A percentile compares a stretch with the other conserved stretches of the same genome.
Evolutionary conservation across 2,113 vertebrate genomes (phyloP).

Genomic region (Acrocephalus arundinaceus): DNA sequence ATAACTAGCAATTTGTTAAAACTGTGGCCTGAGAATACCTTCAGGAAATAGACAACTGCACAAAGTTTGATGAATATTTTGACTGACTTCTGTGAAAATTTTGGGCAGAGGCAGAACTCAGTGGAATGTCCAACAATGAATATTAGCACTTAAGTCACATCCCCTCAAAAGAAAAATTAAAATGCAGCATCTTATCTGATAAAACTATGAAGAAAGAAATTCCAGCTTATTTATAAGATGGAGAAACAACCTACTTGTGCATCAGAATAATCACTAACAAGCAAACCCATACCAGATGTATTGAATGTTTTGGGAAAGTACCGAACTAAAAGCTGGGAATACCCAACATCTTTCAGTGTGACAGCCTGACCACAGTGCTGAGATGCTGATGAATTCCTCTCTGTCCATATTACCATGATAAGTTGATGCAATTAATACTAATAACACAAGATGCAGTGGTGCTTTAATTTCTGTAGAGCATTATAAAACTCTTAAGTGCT

Average conservation of each 20-base stretch:
- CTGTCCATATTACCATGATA: background rate
- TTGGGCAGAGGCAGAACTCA: background rate
- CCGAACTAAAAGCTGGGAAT: background rate
- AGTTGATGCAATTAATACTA: background rate
- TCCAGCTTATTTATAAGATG: background rate
- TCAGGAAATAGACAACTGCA: background rate
- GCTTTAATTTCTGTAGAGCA: background rate
- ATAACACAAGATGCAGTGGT: background rate
- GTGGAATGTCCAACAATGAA: background rate
- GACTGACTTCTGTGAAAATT: background rate
- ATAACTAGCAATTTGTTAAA: conserved; percentile 3
- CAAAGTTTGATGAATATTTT: background rate
- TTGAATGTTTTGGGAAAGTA: background rate
- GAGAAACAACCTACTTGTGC: background rate
- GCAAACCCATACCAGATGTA: background rate
- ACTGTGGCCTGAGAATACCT: conserved; percentile 10
- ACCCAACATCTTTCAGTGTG: background rate
- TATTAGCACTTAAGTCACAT: background rate
- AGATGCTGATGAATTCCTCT: background rate
- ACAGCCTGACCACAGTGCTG: background rate
- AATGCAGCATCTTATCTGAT: background rate
- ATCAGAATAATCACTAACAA: background rate
- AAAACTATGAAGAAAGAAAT: background rate
- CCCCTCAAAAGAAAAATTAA: background rate
- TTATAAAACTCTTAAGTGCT: background rate